Percentiles rank a stretch among this genome's conserved stretches.
Evolutionary conservation across 2,113 vertebrate species (phyloP).

Genomic region (Pseudorectes ferrugineus): DNA sequence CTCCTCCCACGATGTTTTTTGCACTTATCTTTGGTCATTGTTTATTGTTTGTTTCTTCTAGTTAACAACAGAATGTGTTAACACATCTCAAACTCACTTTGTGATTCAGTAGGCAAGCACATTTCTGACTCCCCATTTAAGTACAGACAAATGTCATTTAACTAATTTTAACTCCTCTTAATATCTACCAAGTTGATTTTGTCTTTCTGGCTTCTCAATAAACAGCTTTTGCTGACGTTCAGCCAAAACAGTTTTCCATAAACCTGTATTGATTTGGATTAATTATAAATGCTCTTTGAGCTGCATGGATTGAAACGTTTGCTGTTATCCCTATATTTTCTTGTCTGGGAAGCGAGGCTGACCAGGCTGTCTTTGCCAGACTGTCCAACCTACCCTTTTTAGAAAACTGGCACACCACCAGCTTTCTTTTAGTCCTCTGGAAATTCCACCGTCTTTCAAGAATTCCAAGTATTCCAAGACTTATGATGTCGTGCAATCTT

Average conservation of each 20-base stretch:
- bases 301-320: neutral
- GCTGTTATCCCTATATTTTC: neutral
- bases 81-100: neutral
- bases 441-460: conserved; percentile 54
- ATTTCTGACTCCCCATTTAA: neutral
- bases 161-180: neutral
- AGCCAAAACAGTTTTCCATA: neutral
- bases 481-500: conserved; percentile 45
- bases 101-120: neutral
- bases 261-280: neutral
- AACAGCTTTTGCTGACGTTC: neutral
- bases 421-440: conserved; percentile 43
- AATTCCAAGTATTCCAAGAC: conserved; percentile 60
- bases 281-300: neutral
- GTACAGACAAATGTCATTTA: neutral
- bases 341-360: neutral
- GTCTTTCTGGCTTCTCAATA: neutral
- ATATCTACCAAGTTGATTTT: neutral
- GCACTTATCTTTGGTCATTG: neutral
- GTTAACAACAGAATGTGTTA: neutral
- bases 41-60: neutral
- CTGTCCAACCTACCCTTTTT: neutral
- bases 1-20: neutral
- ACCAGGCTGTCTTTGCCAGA: neutral
- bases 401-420: conserved; percentile 35